Evolutionary conservation across 2,888 invertebrate genomes (phyloP).

Genomic region (Sabatieria punctata): DNA sequence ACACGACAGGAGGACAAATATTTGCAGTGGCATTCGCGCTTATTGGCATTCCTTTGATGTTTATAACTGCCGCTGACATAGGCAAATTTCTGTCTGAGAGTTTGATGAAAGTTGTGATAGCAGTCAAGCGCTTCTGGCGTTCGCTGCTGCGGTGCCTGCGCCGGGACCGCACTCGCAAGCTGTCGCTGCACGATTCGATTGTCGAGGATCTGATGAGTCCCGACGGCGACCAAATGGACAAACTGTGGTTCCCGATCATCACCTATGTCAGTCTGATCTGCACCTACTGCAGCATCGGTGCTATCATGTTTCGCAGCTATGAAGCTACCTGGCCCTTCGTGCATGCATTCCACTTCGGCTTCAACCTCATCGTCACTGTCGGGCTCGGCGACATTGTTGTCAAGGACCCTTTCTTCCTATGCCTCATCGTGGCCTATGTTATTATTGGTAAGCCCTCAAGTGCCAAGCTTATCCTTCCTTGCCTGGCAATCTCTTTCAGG

Average conservation of each 20-base stretch:
- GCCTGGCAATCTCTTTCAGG: conserved; percentile 17
- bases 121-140: background rate
- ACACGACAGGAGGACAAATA: conserved; percentile 29
- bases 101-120: conserved; percentile 16
- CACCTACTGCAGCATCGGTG: conserved; percentile 30
- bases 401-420: conserved; percentile 26
- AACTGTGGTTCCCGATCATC: conserved; percentile 31
- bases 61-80: conserved; percentile 32
- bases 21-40: conserved; percentile 30
- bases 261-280: conserved; percentile 31
- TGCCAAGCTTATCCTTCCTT: too few species aligned
- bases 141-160: background rate
- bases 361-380: conserved; percentile 32
- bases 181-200: background rate
- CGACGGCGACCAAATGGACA: conserved; percentile 9
- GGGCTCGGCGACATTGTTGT: conserved; percentile 31
- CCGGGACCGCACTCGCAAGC: background rate
- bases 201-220: background rate
- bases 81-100: conserved; percentile 32
- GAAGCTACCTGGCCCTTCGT: conserved; percentile 29
- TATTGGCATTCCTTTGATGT: conserved; percentile 31
- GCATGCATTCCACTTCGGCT: conserved; percentile 32
- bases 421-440: conserved; percentile 30
- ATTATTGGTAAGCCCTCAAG: conserved; percentile 24
- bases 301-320: conserved; percentile 30